phyloP scores from a whole-genome alignment of 2,113 vertebrate genomes.

The Xenopus laevis region DNA sequence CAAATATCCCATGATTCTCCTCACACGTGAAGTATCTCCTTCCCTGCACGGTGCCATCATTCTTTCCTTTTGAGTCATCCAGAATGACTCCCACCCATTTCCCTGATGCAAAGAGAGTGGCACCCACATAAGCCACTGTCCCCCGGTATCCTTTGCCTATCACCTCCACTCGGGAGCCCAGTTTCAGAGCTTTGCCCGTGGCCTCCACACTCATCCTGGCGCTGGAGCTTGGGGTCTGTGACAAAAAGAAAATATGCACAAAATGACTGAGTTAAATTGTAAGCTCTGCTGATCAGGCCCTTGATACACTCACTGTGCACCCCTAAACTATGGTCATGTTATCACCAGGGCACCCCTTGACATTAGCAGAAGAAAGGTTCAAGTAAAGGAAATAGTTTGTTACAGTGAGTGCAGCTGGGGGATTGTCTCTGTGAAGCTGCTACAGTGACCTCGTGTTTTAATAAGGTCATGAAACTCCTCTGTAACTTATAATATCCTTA shows the following conservation, averaged over 20 bases:
- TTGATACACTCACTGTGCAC: too few species aligned
- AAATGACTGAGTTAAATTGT: too few species aligned
- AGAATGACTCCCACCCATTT: slow-evolving; percentile 97
- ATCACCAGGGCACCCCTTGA: too few species aligned
- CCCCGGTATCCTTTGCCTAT: slow-evolving; percentile 93
- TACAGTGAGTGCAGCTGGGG: too few species aligned
- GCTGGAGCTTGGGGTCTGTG: slow-evolving; percentile 75
- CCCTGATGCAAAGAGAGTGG: slow-evolving; percentile 89
- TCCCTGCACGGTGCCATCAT: slow-evolving; percentile 92
- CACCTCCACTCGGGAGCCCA: slow-evolving; percentile 91
- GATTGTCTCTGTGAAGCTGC: too few species aligned
- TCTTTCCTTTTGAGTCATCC: slow-evolving; percentile 93
- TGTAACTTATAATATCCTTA: too few species aligned
- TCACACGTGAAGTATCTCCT: slow-evolving; percentile 91
- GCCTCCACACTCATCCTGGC: slow-evolving; percentile 87
- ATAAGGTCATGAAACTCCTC: too few species aligned
- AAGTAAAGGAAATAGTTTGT: too few species aligned
- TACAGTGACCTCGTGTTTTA: too few species aligned
- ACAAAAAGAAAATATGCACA: background rate
- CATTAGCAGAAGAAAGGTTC: too few species aligned
- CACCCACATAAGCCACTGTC: slow-evolving; percentile 89
- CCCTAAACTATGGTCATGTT: too few species aligned
- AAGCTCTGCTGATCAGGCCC: too few species aligned
- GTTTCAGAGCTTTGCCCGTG: slow-evolving; percentile 74
- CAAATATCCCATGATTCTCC: slow-evolving; percentile 92